Percentiles rank a stretch among this genome's conserved stretches.
phyloP scores from a whole-genome alignment of 37 sponge, comb jelly and placozoan genomes.

The Oopsacas minuta region DNA sequence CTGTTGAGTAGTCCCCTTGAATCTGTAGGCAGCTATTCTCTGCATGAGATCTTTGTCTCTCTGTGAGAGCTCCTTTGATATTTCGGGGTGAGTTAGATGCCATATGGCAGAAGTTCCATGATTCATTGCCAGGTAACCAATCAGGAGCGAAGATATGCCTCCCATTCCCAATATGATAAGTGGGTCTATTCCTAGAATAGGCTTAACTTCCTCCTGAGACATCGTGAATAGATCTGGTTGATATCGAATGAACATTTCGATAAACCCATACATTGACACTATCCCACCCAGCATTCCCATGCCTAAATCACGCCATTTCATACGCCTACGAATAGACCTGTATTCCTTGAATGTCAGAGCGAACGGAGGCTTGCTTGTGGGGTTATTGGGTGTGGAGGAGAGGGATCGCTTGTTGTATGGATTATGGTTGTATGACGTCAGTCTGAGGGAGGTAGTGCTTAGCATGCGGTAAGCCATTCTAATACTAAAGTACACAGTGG shows the following conservation, averaged over 20 bases:
- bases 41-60: constrained; percentile 59
- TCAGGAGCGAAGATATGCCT: not conserved
- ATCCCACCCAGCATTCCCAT: constrained; percentile 58
- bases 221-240: constrained; percentile 53
- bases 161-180: not conserved
- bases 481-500: too few relatives aligned
- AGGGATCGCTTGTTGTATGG: too few relatives aligned
- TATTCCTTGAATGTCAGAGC: constrained; percentile 65
- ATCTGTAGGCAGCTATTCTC: constrained; percentile 48
- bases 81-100: not conserved
- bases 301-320: constrained; percentile 41
- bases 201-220: constrained; percentile 53
- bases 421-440: too few relatives aligned
- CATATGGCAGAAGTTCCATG: not conserved
- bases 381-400: too few relatives aligned
- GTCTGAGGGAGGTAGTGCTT: too few relatives aligned
- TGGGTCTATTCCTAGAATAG: constrained; percentile 35
- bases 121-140: not conserved
- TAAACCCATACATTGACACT: constrained; percentile 32
- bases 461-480: not conserved
- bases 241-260: constrained; percentile 36
- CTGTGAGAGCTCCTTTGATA: constrained; percentile 21
- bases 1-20: constrained; percentile 25
- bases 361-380: not conserved
- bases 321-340: constrained; percentile 44